Evolutionary conservation across 2,113 vertebrate species (phyloP).

Genomic region (Cinclus mexicanus): DNA sequence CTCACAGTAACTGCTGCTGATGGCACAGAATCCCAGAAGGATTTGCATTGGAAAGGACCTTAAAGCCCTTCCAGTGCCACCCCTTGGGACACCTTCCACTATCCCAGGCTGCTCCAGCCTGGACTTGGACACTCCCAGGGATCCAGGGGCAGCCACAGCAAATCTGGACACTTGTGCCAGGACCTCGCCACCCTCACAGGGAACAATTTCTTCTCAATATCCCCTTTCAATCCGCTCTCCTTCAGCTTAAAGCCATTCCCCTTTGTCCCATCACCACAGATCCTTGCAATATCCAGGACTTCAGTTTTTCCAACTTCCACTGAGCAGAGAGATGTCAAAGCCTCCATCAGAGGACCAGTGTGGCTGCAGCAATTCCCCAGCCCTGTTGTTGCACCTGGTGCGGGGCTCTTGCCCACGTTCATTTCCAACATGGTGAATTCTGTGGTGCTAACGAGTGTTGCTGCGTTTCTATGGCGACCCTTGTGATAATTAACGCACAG

Average conservation of each 20-base stretch:
- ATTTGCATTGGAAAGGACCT: background rate
- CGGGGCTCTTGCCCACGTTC: background rate
- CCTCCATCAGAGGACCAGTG: background rate
- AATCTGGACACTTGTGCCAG: background rate
- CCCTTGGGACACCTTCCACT: background rate
- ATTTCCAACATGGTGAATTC: background rate
- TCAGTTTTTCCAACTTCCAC: background rate
- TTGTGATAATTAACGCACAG: background rate
- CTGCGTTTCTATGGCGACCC: constrained; percentile 37
- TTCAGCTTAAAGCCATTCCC: background rate
- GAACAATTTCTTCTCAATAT: background rate
- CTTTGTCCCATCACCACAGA: background rate
- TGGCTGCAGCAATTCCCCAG: background rate
- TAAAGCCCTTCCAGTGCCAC: rapidly evolving
- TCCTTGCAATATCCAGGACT: background rate
- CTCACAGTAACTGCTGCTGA: background rate
- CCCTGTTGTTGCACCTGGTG: background rate
- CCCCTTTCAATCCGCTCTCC: background rate
- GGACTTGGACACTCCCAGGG: background rate
- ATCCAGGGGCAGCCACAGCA: background rate
- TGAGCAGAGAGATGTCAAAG: background rate
- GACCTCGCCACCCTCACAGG: rapidly evolving
- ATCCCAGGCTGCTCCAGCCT: background rate
- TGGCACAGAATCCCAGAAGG: background rate
- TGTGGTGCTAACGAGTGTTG: background rate